Evolutionary conservation across 1,140 invertebrate genomes (phyloP), one percentile per base, ranked within the genome.

Genomic region (Chionoecetes opilio): DNA sequence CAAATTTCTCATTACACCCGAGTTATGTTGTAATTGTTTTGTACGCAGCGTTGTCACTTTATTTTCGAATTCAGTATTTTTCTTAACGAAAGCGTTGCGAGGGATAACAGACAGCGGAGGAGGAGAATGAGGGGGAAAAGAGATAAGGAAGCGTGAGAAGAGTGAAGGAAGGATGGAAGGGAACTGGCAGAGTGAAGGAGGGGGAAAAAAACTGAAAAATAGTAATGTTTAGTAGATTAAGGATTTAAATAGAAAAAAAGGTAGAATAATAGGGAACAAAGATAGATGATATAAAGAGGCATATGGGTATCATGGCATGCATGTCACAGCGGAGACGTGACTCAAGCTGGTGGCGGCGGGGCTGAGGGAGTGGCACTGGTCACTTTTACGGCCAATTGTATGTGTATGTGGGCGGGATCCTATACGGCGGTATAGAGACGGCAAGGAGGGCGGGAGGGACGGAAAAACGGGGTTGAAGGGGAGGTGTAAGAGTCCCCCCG

Each of bases 371-470:
- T 21, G 63, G 21, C 63, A 75, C 21, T 75, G 63, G 63, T 75
- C 63, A 75, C 63, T 75, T 46, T 75, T 75, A 75, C 21, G 63
- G 63, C 63, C 63, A 75, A 75, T n/a, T 75, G 63, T 75, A 75
- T n/a, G 63, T 75, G 63, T n/a, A 26, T 75, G 63, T 75, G 63
- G 63, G 63, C 63, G 63, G 63, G 63, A 75, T 75, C n/a, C 63
- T 75, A 26, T 6, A 11, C 21, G 38, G 86, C 14, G 35, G 89
- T 17, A 34, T 26, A 91, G 88, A 53, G 89, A 53, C 11, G 35
- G 29, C 37, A 14, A n/a, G 37, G 89, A n/a, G 35, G n/a, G 63
- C 1, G 21, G n/a, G 63, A n/a, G 53, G 26, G 53, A 21, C 6
- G 21, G n/a, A 21, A n/a, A 75, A 31, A 0, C 21, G 85, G n/a